Evolutionary conservation across 2,113 vertebrate species (phyloP).

Genomic region (Chamaetylas fuelleborni): DNA sequence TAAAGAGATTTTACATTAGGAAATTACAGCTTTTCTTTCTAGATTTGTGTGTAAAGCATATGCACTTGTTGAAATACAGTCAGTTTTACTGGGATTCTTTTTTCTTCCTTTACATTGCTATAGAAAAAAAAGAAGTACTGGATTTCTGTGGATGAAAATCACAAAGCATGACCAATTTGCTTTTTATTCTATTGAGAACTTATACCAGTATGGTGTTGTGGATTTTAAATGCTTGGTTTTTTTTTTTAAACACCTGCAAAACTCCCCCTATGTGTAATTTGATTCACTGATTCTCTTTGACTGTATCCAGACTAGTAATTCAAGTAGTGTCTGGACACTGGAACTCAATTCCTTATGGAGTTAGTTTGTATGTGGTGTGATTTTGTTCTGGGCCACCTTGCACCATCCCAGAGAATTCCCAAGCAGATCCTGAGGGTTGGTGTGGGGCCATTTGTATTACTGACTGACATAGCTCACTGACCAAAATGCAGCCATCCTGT

Average conservation of each 20-base stretch:
- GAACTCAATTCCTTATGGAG: not conserved
- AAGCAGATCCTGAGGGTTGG: not conserved
- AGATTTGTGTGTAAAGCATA: not conserved
- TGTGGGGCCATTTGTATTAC: not conserved
- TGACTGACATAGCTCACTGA: not conserved
- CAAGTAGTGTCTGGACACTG: not conserved
- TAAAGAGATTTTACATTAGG: slow-evolving; percentile 1
- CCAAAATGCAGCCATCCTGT: not conserved
- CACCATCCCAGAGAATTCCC: not conserved
- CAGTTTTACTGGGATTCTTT: not conserved
- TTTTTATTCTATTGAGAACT: not conserved
- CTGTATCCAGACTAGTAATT: not conserved
- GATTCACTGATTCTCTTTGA: not conserved
- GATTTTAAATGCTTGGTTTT: not conserved
- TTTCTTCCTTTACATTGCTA: not conserved
- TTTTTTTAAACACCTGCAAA: not conserved
- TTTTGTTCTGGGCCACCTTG: not conserved
- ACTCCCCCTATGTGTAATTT: rapidly evolving
- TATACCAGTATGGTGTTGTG: not conserved
- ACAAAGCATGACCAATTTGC: not conserved
- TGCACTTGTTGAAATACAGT: not conserved
- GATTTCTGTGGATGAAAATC: not conserved
- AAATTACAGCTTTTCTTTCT: not conserved
- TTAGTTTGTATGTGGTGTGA: not conserved
- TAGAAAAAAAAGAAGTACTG: not conserved